Percentiles rank a stretch among this genome's conserved stretches.
Evolutionary conservation across 2,888 invertebrate species (phyloP).

Genomic region (Hipparchia semele): DNA sequence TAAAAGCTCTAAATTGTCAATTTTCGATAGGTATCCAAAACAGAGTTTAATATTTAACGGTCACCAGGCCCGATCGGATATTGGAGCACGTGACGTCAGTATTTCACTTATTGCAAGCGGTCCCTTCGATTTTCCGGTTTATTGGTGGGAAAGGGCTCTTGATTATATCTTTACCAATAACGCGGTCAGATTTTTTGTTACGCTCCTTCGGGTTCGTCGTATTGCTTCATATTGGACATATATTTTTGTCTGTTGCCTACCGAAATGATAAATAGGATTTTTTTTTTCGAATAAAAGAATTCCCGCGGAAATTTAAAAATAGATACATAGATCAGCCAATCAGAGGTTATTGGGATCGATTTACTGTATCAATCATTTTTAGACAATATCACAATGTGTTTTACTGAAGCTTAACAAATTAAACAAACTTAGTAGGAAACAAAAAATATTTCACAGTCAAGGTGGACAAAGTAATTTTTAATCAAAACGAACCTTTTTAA

Average conservation of each 20-base stretch:
- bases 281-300: too few species aligned
- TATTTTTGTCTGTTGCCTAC: slow-evolving; percentile 1
- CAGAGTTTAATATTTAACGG: slow-evolving; percentile 16
- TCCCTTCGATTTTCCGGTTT: slow-evolving; percentile 41
- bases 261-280: not conserved
- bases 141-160: slow-evolving; percentile 35
- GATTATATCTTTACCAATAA: slow-evolving; percentile 34
- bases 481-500: not conserved
- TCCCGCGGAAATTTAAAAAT: too few species aligned
- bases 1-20: not conserved
- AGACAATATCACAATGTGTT: too few species aligned
- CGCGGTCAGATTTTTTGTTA: slow-evolving; percentile 25
- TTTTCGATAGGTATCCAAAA: not conserved
- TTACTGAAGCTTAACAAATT: too few species aligned
- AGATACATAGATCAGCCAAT: too few species aligned
- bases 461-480: not conserved
- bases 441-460: not conserved
- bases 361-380: too few species aligned
- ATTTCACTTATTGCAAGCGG: slow-evolving; percentile 38
- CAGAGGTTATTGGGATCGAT: too few species aligned
- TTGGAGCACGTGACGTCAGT: slow-evolving; percentile 34
- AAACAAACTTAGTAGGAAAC: too few species aligned
- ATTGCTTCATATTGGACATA: slow-evolving; percentile 24
- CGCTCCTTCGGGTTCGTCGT: slow-evolving; percentile 14
- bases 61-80: slow-evolving; percentile 14